Evolutionary conservation across 2,888 invertebrate genomes (phyloP), one percentile per base, ranked within the genome.

Genomic region (Rotaria socialis): DNA sequence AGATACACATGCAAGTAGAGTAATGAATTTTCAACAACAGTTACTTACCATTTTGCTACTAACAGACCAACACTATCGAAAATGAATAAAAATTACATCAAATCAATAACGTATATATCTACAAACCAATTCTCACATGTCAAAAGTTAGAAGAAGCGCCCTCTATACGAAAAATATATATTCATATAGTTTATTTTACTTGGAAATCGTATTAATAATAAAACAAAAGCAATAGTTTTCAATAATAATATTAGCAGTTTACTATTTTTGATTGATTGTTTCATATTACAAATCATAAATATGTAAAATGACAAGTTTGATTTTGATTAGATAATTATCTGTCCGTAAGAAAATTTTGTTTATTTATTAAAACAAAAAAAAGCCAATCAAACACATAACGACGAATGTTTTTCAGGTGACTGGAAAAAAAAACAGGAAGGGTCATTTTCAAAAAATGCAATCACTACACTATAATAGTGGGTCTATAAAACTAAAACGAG

Each of bases 401-500:
- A 67, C 67, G 67, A 27, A 67, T 67, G 67, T 67, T 67, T 67
- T 67, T 16, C 0, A 11, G 35, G 27, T 67, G 67, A 67, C 16
- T 35, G 27, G 35, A 16, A 35, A 35, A 11, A 19, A 16, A 67
- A 67, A 4, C 2, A 14, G 10, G 2, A 27, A 14, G 67, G 60
- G 19, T 2, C 35, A 27, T 41, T 41, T 19, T 67, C 14, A 35
- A 80, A 47, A 16, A 24, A 80, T 80, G 80, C 80, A 80, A 16
- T 80, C 80, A 0, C 24, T 80, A 11, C 80, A 80, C n/a, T 80
- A 80, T 80, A 80, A 80, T n/a, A 43, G 47, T 47, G 80, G 80
- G 5, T 80, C 80, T 47, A 80, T 80, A 11, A 80, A 80, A 14
- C 6, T 80, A 47, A 80, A 47, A 10, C 80, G 80, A 47, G 80